phyloP scores from a whole-genome alignment of 2,797 vertebrate species.

The Cyprinella venusta region DNA sequence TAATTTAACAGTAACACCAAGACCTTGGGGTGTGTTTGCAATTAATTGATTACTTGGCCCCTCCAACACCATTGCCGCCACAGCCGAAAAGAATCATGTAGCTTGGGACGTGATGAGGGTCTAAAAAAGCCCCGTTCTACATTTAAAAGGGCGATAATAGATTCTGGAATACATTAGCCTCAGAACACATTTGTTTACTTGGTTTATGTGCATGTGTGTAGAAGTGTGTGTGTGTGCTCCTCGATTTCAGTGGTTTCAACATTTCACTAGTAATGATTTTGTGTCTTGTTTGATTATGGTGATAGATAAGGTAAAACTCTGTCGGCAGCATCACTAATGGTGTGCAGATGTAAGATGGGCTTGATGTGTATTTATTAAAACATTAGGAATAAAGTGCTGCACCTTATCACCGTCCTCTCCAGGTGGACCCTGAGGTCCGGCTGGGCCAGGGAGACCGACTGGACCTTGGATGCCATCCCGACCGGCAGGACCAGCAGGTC shows the following conservation, averaged over 20 bases:
- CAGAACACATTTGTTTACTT: constrained; percentile 30
- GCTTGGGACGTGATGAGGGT: constrained; percentile 64
- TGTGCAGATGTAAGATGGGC: background rate
- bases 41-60: constrained; percentile 73
- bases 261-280: constrained; percentile 35
- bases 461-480: constrained; percentile 96
- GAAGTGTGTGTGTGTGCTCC: background rate
- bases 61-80: constrained; percentile 57
- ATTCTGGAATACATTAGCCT: constrained; percentile 53
- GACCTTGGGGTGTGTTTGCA: constrained; percentile 70
- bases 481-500: constrained; percentile 93
- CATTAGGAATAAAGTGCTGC: background rate
- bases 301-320: constrained; percentile 32
- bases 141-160: constrained; percentile 55
- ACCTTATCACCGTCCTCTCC: constrained; percentile 99
- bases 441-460: constrained; percentile 94
- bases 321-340: background rate
- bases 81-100: constrained; percentile 64
- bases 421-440: constrained; percentile 93
- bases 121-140: constrained; percentile 51
- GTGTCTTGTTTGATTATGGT: constrained; percentile 39
- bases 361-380: background rate
- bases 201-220: constrained; percentile 5
- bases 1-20: constrained; percentile 72
- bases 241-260: constrained; percentile 10